phyloP scores from a whole-genome alignment of 2,113 vertebrate species.

The Riparia riparia region DNA sequence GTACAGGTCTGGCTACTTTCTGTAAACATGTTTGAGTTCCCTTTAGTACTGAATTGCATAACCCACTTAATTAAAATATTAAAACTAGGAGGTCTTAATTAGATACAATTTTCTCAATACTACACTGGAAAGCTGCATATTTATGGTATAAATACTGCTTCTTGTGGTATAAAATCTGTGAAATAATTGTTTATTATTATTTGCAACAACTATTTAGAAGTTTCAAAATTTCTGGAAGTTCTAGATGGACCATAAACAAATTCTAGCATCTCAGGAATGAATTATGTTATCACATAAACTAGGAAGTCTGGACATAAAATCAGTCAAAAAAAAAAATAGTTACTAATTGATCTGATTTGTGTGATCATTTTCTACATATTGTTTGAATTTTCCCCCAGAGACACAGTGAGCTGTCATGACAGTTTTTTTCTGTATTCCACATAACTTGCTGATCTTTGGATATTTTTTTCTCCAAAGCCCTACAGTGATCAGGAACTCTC shows the following conservation, averaged over 20 bases:
- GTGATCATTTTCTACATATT: background rate
- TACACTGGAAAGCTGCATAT: background rate
- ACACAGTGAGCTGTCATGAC: background rate
- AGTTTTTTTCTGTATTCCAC: background rate
- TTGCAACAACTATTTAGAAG: background rate
- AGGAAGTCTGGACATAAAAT: background rate
- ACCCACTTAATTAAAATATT: background rate
- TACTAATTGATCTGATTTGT: background rate
- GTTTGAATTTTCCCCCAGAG: background rate
- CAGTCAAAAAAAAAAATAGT: background rate
- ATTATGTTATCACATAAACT: background rate
- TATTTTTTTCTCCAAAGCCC: background rate
- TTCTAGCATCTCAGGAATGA: background rate
- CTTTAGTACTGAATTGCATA: background rate
- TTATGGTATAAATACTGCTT: background rate
- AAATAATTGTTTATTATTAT: background rate
- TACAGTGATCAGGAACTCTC: background rate
- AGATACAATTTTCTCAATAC: background rate
- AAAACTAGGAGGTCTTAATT: background rate
- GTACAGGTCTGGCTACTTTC: background rate
- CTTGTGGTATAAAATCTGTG: background rate
- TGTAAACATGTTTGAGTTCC: background rate
- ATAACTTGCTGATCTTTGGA: background rate
- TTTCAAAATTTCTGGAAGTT: background rate
- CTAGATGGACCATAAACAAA: background rate